Conservation (phyloP, 2,113 vertebrate genomes). For the Phylloscopus trochiloides region DNA sequence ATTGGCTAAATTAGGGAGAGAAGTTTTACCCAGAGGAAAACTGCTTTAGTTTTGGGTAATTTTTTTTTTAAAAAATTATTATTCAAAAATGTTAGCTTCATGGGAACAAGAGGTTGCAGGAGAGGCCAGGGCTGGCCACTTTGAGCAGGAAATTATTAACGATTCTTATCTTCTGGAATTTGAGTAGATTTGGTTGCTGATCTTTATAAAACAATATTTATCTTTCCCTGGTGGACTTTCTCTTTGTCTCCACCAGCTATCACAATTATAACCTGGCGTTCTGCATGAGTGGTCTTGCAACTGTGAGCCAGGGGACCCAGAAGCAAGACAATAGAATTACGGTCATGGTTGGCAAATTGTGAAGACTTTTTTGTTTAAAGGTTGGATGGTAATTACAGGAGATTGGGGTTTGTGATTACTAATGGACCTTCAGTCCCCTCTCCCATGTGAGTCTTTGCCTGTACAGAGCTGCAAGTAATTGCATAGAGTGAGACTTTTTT, state of each 20-base stretch:
- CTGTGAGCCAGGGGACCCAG: not conserved
- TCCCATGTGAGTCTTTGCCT: conserved; percentile 15
- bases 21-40: conserved; percentile 35
- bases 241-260: conserved; percentile 39
- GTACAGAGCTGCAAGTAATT: not conserved
- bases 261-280: conserved; percentile 37
- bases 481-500: not conserved
- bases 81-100: conserved; percentile 59
- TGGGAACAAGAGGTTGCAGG: conserved; percentile 62
- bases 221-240: conserved; percentile 52
- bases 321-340: conserved; percentile 49
- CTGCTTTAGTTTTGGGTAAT: conserved; percentile 7
- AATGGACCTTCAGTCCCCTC: not conserved
- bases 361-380: conserved; percentile 54
- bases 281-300: conserved; percentile 38
- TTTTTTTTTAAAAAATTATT: not conserved
- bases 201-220: conserved; percentile 66
- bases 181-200: conserved; percentile 62
- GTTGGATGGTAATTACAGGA: conserved; percentile 40
- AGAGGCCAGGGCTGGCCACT: conserved; percentile 54
- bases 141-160: conserved; percentile 67
- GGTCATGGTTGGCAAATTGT: conserved; percentile 10
- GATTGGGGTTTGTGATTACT: conserved; percentile 42
- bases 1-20: conserved; percentile 11
- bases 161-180: conserved; percentile 72